Percentiles rank a stretch among this genome's conserved stretches.
These are phyloP conservation scores for Stenodera caucasica DNA, from an alignment of 2,888 invertebrate genomes.

Conservation along the genomic window DNA sequence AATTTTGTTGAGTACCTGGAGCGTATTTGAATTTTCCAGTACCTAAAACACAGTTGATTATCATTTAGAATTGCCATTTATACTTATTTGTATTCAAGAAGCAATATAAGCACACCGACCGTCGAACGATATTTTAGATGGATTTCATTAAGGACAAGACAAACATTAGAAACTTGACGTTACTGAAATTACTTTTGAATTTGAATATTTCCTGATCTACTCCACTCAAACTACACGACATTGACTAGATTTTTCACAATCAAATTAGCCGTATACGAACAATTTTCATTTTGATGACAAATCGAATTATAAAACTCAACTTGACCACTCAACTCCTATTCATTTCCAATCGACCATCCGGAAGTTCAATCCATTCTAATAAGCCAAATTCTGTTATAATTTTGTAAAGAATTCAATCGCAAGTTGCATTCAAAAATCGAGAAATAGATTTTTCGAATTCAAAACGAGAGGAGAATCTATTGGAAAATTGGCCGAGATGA, in stretches of 20 bases:
- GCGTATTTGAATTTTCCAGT: constrained; percentile 67
- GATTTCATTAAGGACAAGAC: constrained; percentile 25
- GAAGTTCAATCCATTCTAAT: background rate
- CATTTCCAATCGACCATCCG: background rate
- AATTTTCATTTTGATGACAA: background rate
- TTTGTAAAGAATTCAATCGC: too few relatives aligned
- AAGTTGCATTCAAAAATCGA: too few relatives aligned
- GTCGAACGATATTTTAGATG: constrained; percentile 27
- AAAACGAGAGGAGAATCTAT: background rate
- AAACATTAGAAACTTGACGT: constrained; percentile 23
- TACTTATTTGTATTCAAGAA: constrained; percentile 35
- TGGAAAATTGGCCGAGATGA: background rate
- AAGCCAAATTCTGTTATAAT: too few relatives aligned
- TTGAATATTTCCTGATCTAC: constrained; percentile 5
- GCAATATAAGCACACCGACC: constrained; percentile 31
- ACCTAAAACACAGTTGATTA: constrained; percentile 51
- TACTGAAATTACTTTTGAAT: constrained; percentile 22
- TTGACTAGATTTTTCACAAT: background rate
- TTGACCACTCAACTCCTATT: background rate
- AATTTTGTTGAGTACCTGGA: constrained; percentile 64
- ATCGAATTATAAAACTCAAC: background rate
- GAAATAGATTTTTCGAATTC: too few relatives aligned
- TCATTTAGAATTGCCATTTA: constrained; percentile 31
- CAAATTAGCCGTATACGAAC: too few relatives aligned
- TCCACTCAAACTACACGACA: background rate